These are phyloP conservation scores for Elegia similella DNA, from an alignment of 2,888 invertebrate species.

Conservation along the genomic window DNA sequence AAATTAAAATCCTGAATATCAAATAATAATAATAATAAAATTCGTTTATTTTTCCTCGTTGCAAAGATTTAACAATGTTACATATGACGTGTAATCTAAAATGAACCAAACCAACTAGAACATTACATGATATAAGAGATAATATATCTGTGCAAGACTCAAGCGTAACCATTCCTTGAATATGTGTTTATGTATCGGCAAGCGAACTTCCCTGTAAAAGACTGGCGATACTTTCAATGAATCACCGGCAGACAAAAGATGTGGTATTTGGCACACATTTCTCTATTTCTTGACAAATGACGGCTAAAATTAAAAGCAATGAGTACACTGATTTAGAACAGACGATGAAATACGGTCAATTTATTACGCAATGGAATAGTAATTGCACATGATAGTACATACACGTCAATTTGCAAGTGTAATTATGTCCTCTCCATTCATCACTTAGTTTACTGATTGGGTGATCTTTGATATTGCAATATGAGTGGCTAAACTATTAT, in stretches of 20 bases:
- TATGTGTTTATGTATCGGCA: slow-evolving; percentile 27
- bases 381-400: background rate
- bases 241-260: slow-evolving; percentile 60
- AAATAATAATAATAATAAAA: no score
- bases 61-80: no score
- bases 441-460: no score
- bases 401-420: background rate
- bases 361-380: background rate
- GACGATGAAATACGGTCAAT: slow-evolving; percentile 32
- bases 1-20: no score
- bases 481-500: no score
- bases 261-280: slow-evolving; percentile 60
- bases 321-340: slow-evolving; percentile 39
- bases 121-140: no score
- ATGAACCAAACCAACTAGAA: no score
- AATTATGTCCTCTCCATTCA: no score
- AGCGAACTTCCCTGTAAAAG: slow-evolving; percentile 32
- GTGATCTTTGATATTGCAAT: no score
- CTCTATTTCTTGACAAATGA: slow-evolving; percentile 61
- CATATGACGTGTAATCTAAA: no score
- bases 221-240: slow-evolving; percentile 41
- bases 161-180: background rate
- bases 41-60: no score
- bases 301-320: slow-evolving; percentile 66
- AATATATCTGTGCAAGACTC: background rate